Conservation (phyloP, 2,888 invertebrate species). For the Conistra vaccinii region DNA sequence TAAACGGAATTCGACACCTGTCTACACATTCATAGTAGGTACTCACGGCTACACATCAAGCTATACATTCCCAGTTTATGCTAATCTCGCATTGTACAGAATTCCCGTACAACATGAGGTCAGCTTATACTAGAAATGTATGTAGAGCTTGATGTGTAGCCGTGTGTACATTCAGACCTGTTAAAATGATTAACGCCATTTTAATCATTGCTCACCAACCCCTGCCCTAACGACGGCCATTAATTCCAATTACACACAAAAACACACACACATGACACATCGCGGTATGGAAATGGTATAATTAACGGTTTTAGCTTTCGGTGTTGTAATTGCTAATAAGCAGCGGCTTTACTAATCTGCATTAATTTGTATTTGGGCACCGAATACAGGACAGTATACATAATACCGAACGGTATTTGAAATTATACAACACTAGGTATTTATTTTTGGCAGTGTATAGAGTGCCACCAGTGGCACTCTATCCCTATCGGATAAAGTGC, state of each 20-base stretch:
- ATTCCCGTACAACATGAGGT: no score
- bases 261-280: constrained; percentile 19
- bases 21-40: background rate
- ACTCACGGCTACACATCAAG: no score
- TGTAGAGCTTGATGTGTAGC: no score
- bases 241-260: constrained; percentile 54
- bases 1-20: background rate
- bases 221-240: constrained; percentile 43
- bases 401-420: no score
- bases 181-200: constrained; percentile 50
- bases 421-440: background rate
- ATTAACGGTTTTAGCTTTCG: constrained; percentile 39
- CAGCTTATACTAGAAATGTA: no score
- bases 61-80: no score
- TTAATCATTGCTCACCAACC: constrained; percentile 38
- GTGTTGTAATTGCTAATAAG: background rate
- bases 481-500: no score
- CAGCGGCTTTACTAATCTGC: background rate
- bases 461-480: no score
- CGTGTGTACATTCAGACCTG: constrained; percentile 15
- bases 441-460: no score
- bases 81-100: no score
- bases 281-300: constrained; percentile 4
- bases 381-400: no score
- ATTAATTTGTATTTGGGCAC: background rate